phyloP scores from a whole-genome alignment of 2,797 vertebrate species.

The Artibeus lituratus region DNA sequence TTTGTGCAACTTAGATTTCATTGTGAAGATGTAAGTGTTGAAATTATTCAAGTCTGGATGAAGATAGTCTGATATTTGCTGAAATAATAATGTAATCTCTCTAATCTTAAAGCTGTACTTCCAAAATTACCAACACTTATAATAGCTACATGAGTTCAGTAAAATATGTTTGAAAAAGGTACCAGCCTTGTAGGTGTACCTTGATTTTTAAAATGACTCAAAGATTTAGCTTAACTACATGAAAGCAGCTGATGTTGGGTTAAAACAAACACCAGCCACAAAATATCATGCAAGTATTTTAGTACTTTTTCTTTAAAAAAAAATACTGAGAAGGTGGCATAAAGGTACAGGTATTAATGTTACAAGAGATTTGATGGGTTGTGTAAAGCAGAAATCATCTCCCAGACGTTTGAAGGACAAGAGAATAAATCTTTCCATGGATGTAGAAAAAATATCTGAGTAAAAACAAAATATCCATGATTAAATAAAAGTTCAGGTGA shows the following conservation, averaged over 20 bases:
- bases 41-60: slow-evolving; percentile 44
- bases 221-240: slow-evolving; percentile 54
- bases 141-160: slow-evolving; percentile 55
- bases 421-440: slow-evolving; percentile 63
- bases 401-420: slow-evolving; percentile 46
- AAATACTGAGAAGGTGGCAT: background rate
- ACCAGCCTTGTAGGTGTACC: slow-evolving; percentile 35
- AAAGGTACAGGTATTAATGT: background rate
- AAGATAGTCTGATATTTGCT: slow-evolving; percentile 58
- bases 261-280: slow-evolving; percentile 51
- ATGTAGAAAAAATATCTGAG: slow-evolving; percentile 52
- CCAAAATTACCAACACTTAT: slow-evolving; percentile 66
- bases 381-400: slow-evolving; percentile 47
- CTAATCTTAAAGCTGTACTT: slow-evolving; percentile 65
- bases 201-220: slow-evolving; percentile 57
- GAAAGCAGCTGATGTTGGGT: background rate
- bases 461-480: slow-evolving; percentile 77
- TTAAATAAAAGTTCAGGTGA: slow-evolving; percentile 82
- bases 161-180: slow-evolving; percentile 57
- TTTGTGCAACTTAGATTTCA: slow-evolving; percentile 18
- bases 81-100: slow-evolving; percentile 56
- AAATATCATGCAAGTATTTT: slow-evolving; percentile 31
- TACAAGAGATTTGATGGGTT: slow-evolving; percentile 16
- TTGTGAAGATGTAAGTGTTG: background rate
- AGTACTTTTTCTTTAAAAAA: slow-evolving; percentile 25